Conservation (phyloP, 2,797 vertebrate genomes). For the Paramormyrops hopkinsi region DNA sequence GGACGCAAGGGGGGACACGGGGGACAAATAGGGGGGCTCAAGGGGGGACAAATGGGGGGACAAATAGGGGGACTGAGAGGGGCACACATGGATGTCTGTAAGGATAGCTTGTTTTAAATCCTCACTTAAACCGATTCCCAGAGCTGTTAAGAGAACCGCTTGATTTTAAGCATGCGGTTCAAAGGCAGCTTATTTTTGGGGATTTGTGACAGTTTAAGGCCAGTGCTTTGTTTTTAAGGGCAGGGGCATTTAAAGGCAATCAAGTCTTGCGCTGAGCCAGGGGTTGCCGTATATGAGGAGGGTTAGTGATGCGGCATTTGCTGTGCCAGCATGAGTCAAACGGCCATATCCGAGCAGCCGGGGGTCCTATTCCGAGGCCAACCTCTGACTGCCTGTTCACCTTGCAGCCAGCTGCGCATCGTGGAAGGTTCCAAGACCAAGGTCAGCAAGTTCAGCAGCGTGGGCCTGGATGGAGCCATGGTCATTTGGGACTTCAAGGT, state of each 20-base stretch:
- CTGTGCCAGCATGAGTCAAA: background rate
- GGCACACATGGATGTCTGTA: background rate
- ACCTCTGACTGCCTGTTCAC: background rate
- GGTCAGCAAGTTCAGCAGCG: slow-evolving; percentile 64
- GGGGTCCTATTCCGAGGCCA: background rate
- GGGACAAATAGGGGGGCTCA: no score
- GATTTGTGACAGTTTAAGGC: background rate
- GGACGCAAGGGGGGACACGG: no score
- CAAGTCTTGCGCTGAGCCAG: background rate
- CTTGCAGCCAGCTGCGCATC: slow-evolving; percentile 52
- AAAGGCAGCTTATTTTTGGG: background rate
- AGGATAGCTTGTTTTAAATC: background rate
- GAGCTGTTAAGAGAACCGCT: background rate
- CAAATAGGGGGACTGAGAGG: background rate
- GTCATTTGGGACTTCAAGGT: slow-evolving; percentile 67
- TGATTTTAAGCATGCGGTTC: background rate
- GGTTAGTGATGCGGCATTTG: background rate
- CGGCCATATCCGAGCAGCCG: background rate
- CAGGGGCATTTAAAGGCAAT: background rate
- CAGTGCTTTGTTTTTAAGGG: background rate
- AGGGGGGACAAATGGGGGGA: background rate
- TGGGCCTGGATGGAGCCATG: slow-evolving; percentile 66
- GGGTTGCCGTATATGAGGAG: background rate
- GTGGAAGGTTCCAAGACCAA: slow-evolving; percentile 48
- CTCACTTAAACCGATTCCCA: background rate